Evolutionary conservation across 2,797 vertebrate species (phyloP).

Genomic region (Sphenopsis melanotis): DNA sequence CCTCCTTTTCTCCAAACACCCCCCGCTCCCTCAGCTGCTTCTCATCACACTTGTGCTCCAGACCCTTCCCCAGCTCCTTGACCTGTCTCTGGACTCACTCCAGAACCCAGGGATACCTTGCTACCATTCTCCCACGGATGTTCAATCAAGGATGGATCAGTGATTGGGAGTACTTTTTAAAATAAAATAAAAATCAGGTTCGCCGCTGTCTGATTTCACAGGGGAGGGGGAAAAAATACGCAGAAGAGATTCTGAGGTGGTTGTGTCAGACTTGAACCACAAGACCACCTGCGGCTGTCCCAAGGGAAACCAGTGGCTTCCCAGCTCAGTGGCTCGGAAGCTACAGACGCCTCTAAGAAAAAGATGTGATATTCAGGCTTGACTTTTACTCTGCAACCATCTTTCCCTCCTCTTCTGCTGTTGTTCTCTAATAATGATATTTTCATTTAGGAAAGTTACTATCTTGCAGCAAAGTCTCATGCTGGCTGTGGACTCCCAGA

Average conservation of each 20-base stretch:
- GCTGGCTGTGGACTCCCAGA: no score
- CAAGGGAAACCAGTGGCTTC: background rate
- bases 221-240: rapidly evolving
- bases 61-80: background rate
- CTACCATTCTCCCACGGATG: rapidly evolving
- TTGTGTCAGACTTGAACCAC: rapidly evolving
- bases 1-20: background rate
- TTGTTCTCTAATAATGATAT: background rate
- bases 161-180: background rate
- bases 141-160: background rate
- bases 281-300: rapidly evolving
- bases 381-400: background rate
- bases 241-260: background rate
- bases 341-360: rapidly evolving
- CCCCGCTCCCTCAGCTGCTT: background rate
- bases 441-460: background rate
- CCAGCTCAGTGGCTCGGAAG: rapidly evolving
- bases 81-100: background rate
- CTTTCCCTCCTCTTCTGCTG: rapidly evolving
- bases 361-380: rapidly evolving
- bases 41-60: background rate
- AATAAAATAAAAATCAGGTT: background rate
- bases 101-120: no score
- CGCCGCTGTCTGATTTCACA: rapidly evolving
- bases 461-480: rapidly evolving